Conservation (phyloP, 2,888 invertebrate genomes). For the Rhorus exstirpatorius region DNA sequence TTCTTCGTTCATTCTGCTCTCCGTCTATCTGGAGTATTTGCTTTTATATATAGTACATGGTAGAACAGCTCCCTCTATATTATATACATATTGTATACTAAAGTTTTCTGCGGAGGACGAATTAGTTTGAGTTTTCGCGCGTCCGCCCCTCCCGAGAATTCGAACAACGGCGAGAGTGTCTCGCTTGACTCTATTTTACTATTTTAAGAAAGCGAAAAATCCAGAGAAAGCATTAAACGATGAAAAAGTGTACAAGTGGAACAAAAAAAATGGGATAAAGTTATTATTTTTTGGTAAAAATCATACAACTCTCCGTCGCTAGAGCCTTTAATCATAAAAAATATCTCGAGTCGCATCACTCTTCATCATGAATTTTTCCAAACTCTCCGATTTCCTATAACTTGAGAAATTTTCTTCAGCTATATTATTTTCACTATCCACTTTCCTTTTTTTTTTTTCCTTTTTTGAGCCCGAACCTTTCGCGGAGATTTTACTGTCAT, state of each 20-base stretch:
- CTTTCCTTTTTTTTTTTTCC: neutral
- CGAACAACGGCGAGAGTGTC: neutral
- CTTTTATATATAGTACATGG: slow-evolving; percentile 24
- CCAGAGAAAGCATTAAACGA: neutral
- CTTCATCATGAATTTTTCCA: no score
- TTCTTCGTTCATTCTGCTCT: slow-evolving; percentile 21
- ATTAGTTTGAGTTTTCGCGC: slow-evolving; percentile 29
- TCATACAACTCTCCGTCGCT: no score
- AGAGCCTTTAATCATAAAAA: no score
- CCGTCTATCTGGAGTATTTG: slow-evolving; percentile 33
- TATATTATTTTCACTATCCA: no score
- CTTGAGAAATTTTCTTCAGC: neutral
- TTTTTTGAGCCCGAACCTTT: neutral
- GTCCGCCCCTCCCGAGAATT: slow-evolving; percentile 7
- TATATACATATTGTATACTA: slow-evolving; percentile 3
- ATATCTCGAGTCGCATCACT: no score
- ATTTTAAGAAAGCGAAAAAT: neutral
- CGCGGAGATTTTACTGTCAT: neutral
- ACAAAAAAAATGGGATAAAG: no score
- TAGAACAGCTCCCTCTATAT: neutral
- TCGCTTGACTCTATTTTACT: neutral
- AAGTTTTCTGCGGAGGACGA: slow-evolving; percentile 4
- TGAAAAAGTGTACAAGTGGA: no score
- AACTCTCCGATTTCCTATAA: neutral
- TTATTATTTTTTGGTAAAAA: no score